phyloP scores from a whole-genome alignment of 2,888 invertebrate species.

The Drosophila macrospina region DNA sequence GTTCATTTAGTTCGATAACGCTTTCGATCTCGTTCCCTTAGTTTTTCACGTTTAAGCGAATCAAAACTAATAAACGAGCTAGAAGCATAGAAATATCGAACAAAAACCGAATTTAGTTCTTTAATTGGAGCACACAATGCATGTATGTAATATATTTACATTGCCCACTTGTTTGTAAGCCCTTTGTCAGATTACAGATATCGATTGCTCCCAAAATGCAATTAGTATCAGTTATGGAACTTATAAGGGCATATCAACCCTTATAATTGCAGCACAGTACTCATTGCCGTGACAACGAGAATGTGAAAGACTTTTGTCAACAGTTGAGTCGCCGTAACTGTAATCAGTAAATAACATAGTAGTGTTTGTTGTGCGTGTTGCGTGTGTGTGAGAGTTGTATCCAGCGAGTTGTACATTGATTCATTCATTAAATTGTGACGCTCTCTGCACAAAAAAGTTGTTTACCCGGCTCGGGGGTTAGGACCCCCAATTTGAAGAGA shows the following conservation, averaged over 20 bases:
- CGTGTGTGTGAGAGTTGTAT: conserved; percentile 33
- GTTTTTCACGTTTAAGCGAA: no score
- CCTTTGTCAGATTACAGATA: conserved; percentile 22
- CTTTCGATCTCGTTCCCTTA: no score
- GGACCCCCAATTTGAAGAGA: conserved; percentile 51
- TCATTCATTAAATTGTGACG: conserved; percentile 75
- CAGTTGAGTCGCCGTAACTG: conserved; percentile 29
- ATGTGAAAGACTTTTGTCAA: conserved; percentile 14
- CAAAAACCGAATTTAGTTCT: no score
- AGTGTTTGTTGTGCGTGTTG: conserved; percentile 3
- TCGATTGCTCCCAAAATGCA: conserved; percentile 16
- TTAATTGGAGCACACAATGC: no score
- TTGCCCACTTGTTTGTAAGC: conserved; percentile 7
- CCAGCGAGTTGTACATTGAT: conserved; percentile 48
- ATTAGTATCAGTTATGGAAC: conserved; percentile 31
- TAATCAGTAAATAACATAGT: conserved; percentile 41
- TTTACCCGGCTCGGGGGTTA: conserved; percentile 40
- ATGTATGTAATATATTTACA: no score
- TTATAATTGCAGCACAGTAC: conserved; percentile 9
- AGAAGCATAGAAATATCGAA: no score
- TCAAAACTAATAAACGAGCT: no score
- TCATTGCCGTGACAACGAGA: conserved; percentile 37
- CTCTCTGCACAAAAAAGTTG: conserved; percentile 48
- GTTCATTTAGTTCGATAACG: no score
- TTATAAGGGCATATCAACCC: conserved; percentile 19